Conservation (phyloP, 2,113 vertebrate species). For the Amphilophus citrinellus region DNA sequence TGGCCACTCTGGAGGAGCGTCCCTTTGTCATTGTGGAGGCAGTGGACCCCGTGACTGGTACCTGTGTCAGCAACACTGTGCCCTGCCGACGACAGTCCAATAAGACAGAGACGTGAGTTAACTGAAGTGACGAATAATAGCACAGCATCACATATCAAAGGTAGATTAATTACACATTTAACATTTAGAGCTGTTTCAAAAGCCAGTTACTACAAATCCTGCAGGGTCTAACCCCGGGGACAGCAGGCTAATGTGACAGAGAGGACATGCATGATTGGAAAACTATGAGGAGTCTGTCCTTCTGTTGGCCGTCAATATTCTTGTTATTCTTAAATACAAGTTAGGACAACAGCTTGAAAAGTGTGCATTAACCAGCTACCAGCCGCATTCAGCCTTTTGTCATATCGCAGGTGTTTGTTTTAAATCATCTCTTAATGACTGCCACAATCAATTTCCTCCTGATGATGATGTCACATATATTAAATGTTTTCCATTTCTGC, state of each 20-base stretch:
- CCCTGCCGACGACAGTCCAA: conserved; percentile 96
- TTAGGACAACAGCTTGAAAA: not conserved
- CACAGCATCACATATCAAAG: not conserved
- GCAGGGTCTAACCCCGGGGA: not conserved
- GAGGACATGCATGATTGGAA: no score
- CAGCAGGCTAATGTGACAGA: not conserved
- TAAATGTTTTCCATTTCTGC: no score
- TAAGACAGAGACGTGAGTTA: conserved; percentile 87
- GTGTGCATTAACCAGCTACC: not conserved
- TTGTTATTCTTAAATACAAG: not conserved
- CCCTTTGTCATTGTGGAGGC: conserved; percentile 98
- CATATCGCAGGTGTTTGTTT: not conserved
- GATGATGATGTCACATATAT: not conserved
- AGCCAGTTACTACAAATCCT: not conserved
- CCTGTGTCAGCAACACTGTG: conserved; percentile 96
- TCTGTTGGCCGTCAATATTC: not conserved
- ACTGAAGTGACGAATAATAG: not conserved
- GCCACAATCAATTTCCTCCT: rapidly evolving
- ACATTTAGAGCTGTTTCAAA: not conserved
- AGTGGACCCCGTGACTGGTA: conserved; percentile 89
- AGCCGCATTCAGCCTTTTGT: rapidly evolving
- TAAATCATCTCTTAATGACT: not conserved
- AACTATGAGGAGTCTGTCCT: not conserved
- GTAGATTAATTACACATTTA: not conserved
- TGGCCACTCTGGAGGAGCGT: conserved; percentile 96